phyloP scores from a whole-genome alignment of 2,113 vertebrate genomes.

The Dipodomys spectabilis region DNA sequence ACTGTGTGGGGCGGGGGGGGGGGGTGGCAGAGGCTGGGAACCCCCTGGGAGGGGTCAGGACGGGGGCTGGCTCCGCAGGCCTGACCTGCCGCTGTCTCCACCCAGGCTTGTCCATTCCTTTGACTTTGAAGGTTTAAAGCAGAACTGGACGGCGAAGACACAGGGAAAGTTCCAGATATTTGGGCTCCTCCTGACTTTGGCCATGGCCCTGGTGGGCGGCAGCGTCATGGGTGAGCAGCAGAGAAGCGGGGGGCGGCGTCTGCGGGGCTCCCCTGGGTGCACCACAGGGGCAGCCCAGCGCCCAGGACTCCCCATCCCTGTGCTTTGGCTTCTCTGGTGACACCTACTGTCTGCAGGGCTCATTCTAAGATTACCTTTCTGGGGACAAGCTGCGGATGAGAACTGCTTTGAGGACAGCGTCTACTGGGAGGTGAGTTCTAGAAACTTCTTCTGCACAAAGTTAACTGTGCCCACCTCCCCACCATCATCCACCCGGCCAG shows the following conservation, averaged over 20 bases:
- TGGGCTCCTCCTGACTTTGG: conserved; percentile 91
- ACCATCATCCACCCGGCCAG: not conserved
- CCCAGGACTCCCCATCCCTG: not conserved
- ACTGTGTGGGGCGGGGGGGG: no score
- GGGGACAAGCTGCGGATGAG: conserved; percentile 93
- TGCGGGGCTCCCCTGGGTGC: not conserved
- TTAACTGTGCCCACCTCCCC: fast-evolving
- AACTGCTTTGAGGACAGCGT: conserved; percentile 95
- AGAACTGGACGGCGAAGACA: conserved; percentile 54
- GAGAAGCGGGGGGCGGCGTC: no score
- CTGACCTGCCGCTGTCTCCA: conserved; percentile 31
- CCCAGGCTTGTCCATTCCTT: conserved; percentile 89
- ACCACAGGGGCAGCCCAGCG: not conserved
- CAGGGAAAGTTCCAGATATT: conserved; percentile 95
- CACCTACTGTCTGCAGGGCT: conserved; percentile 84
- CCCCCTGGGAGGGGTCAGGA: no score
- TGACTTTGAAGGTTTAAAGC: conserved; percentile 80
- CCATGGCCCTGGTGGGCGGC: conserved; percentile 93
- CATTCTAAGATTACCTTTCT: conserved; percentile 93
- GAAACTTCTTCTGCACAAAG: fast-evolving
- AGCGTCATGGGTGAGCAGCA: conserved; percentile 90
- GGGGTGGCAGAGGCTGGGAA: no score
- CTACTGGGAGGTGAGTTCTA: conserved; percentile 95
- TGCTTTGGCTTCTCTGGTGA: not conserved
- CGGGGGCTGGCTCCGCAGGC: not conserved